phyloP scores from a whole-genome alignment of 1,140 invertebrate genomes.

The Atopsyche davidsoni region DNA sequence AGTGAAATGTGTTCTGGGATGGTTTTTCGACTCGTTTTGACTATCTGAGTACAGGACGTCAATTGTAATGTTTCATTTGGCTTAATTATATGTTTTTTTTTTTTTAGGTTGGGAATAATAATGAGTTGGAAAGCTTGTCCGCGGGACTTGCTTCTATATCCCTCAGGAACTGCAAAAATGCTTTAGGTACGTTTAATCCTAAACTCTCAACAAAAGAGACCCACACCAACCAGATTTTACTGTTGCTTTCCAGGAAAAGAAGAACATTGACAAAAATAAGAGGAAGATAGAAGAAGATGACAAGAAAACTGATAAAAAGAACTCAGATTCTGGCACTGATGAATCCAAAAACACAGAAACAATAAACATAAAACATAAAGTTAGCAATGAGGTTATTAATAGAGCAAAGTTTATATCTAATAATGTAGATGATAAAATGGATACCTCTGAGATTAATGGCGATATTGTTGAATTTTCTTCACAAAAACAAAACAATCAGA shows the following conservation, averaged over 20 bases:
- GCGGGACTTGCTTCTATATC: conserved; percentile 53
- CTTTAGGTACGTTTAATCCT: conserved; percentile 53
- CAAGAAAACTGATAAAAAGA: conserved; percentile 13
- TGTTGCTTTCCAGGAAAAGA: conserved; percentile 45
- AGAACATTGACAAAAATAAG: conserved; percentile 26
- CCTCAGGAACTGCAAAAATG: conserved; percentile 44
- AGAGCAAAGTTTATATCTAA: too few relatives aligned
- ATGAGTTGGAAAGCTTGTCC: conserved; percentile 53
- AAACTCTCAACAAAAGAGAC: conserved; percentile 38
- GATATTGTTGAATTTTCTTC: too few relatives aligned
- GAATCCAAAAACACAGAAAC: neutral
- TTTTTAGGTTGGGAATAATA: conserved; percentile 49
- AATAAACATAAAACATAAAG: neutral
- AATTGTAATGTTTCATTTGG: too few relatives aligned
- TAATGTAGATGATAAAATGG: too few relatives aligned
- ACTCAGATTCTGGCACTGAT: conserved; percentile 30
- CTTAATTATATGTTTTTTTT: conserved; percentile 25
- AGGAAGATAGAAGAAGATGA: conserved; percentile 20
- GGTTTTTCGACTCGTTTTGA: neutral
- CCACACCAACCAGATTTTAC: conserved; percentile 29
- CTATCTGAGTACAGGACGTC: neutral
- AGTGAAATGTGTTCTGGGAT: neutral
- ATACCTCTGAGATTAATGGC: too few relatives aligned
- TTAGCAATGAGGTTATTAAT: conserved; percentile 29
- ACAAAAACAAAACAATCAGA: too few relatives aligned